Evolutionary conservation across 2,113 vertebrate species (phyloP).

Genomic region (Glaucomys volans): DNA sequence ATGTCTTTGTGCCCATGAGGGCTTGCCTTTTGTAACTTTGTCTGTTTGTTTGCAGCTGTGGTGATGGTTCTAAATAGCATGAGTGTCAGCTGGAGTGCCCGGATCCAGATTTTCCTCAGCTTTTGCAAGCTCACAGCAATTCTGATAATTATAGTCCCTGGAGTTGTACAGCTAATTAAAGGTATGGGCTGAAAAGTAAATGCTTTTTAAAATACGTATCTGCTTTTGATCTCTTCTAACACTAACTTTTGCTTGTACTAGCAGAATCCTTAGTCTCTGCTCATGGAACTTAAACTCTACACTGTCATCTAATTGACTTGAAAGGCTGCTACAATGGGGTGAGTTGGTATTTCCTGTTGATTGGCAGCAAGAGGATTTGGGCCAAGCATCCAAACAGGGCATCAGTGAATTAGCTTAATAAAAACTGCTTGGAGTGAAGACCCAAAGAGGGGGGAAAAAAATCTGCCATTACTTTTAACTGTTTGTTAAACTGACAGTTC

Average conservation of each 20-base stretch:
- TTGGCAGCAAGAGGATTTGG: constrained; percentile 74
- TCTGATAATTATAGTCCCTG: constrained; percentile 94
- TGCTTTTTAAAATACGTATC: constrained; percentile 82
- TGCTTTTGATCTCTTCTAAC: constrained; percentile 77
- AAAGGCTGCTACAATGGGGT: constrained; percentile 69
- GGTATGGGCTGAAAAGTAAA: constrained; percentile 92
- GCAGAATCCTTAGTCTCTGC: constrained; percentile 86
- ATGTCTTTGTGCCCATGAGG: not conserved
- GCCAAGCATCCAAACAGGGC: constrained; percentile 28
- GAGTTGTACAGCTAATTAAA: constrained; percentile 95
- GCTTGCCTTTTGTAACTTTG: constrained; percentile 50
- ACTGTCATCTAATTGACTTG: constrained; percentile 82
- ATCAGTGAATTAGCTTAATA: not conserved
- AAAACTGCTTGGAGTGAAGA: constrained; percentile 20
- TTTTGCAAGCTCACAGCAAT: constrained; percentile 95
- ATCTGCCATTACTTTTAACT: not conserved
- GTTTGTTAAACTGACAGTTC: constrained; percentile 84
- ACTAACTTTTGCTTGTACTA: constrained; percentile 79
- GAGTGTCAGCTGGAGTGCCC: constrained; percentile 96
- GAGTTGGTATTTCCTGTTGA: constrained; percentile 79
- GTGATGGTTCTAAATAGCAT: constrained; percentile 96
- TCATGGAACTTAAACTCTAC: constrained; percentile 81
- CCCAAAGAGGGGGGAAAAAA: not conserved
- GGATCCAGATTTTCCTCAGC: constrained; percentile 96
- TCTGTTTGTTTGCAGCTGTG: constrained; percentile 84